phyloP scores from a whole-genome alignment of 2,797 vertebrate genomes.

The Pangasius krempfi region DNA sequence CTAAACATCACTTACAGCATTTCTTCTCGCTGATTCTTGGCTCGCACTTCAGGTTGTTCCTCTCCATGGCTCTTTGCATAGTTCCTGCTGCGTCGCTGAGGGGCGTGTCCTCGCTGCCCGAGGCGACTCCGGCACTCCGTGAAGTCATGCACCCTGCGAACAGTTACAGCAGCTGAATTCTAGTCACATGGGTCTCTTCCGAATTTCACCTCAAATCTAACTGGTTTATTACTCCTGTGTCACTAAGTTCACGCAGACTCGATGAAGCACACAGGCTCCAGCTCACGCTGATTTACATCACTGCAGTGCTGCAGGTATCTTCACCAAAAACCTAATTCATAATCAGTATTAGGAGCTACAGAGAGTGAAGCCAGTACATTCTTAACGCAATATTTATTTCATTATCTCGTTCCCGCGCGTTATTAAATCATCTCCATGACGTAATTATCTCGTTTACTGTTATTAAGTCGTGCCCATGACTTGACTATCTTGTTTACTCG shows the following conservation, averaged over 20 bases:
- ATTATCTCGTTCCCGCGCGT: neutral
- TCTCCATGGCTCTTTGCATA: neutral
- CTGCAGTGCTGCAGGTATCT: neutral
- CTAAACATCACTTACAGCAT: conserved; percentile 73
- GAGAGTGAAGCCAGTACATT: neutral
- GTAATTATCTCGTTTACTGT: neutral
- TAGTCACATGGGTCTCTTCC: neutral
- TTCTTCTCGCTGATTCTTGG: conserved; percentile 74
- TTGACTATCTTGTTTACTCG: neutral
- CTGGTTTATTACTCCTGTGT: neutral
- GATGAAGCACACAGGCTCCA: neutral
- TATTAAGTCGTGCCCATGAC: neutral
- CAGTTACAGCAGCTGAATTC: neutral
- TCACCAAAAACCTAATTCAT: neutral
- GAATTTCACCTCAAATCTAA: neutral
- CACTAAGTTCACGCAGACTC: neutral
- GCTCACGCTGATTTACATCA: neutral
- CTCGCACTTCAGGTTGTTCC: conserved; percentile 64
- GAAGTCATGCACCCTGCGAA: neutral
- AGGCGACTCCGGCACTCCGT: neutral
- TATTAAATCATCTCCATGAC: neutral
- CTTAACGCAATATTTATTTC: neutral
- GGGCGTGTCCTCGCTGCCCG: neutral
- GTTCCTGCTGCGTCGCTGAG: neutral
- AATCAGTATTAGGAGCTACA: neutral